Conservation (phyloP, 2,888 invertebrate species). For the Leptura quadrifasciata region DNA sequence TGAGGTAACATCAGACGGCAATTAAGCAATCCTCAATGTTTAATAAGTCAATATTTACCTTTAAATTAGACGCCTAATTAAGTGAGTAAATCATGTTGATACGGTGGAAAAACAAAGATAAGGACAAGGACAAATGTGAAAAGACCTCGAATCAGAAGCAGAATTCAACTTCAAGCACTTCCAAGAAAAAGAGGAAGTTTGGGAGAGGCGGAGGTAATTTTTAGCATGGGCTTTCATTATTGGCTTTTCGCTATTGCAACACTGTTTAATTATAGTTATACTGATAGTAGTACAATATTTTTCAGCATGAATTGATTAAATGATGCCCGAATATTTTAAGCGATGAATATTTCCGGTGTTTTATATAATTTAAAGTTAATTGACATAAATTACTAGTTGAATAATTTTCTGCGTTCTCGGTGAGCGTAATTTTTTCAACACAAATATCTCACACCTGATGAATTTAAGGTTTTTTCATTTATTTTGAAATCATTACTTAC, state of each 20-base stretch:
- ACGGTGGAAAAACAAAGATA: slow-evolving; percentile 91
- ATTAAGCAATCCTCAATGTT: slow-evolving; percentile 32
- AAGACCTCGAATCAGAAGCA: slow-evolving; percentile 74
- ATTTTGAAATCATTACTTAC: too few relatives aligned
- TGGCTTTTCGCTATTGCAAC: background rate
- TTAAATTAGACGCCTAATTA: slow-evolving; percentile 10
- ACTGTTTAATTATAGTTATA: background rate
- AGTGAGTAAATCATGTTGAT: slow-evolving; percentile 79
- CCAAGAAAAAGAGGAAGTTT: slow-evolving; percentile 88
- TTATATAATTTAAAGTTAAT: background rate
- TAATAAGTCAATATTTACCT: slow-evolving; percentile 19
- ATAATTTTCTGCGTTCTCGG: too few relatives aligned
- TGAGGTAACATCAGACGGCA: background rate
- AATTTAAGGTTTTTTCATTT: too few relatives aligned
- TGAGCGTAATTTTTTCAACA: too few relatives aligned
- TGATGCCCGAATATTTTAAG: background rate
- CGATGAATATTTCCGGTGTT: background rate
- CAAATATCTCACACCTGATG: too few relatives aligned
- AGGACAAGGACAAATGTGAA: slow-evolving; percentile 80
- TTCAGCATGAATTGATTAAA: background rate
- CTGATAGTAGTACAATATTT: background rate
- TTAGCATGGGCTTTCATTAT: background rate
- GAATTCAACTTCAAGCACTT: slow-evolving; percentile 74
- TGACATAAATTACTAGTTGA: too few relatives aligned
- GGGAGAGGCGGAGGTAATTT: slow-evolving; percentile 86